These are phyloP conservation scores for Oncorhynchus masou DNA, from an alignment of 2,113 vertebrate species.

Conservation along the genomic window DNA sequence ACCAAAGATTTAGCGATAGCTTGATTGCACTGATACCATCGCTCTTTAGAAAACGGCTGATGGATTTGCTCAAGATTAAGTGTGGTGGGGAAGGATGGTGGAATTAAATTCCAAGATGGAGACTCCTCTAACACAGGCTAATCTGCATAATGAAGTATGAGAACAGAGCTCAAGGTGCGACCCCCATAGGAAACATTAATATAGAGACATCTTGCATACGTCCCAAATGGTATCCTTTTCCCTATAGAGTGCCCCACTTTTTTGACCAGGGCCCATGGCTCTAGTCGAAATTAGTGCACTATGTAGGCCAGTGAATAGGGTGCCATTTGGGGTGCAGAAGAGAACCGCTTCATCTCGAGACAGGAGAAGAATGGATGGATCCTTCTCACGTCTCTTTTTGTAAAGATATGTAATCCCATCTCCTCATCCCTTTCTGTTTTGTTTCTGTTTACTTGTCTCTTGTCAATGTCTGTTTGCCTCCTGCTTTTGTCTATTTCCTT, in stretches of 20 bases:
- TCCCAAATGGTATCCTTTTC: too few species aligned
- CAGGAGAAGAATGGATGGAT: not conserved
- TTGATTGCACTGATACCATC: constrained; percentile 38
- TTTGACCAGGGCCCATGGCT: too few species aligned
- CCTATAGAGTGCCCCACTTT: too few species aligned
- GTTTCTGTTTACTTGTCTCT: not conserved
- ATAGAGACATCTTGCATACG: not conserved
- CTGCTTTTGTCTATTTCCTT: too few species aligned
- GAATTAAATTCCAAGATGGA: constrained; percentile 36
- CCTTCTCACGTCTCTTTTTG: not conserved
- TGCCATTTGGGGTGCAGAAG: too few species aligned
- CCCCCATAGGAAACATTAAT: constrained; percentile 26
- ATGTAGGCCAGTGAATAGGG: too few species aligned
- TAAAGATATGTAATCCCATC: too few species aligned
- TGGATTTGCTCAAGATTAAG: constrained; percentile 33
- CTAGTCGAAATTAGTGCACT: too few species aligned
- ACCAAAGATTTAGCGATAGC: constrained; percentile 27
- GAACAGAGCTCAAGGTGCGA: constrained; percentile 19
- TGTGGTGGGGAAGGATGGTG: constrained; percentile 7
- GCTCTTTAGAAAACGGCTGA: constrained; percentile 44
- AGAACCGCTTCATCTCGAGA: not conserved
- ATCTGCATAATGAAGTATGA: constrained; percentile 45
- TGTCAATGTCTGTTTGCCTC: too few species aligned
- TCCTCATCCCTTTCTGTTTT: not conserved
- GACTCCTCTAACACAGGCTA: constrained; percentile 5